Evolutionary conservation across 2,797 vertebrate species (phyloP), one percentile per base, ranked within the genome.

Genomic region (Xerus rutilus): DNA sequence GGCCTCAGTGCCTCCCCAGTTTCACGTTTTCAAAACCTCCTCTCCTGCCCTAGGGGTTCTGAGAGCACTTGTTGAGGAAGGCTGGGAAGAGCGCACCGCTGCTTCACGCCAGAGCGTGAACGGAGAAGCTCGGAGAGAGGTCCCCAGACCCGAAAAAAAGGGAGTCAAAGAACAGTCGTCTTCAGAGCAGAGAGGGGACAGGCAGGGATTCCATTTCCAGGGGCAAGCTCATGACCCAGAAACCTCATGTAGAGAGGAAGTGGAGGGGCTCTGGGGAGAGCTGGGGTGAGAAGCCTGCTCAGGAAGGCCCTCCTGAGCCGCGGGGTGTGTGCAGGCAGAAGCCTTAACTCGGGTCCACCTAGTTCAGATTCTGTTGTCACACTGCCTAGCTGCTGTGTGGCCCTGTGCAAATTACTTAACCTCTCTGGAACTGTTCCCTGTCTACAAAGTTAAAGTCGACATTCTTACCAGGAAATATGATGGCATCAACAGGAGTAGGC

Each of bases 301-400:
- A 9, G 5, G 45, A 23, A 88, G 72, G 28, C 1, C 21, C 12
- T 18, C 17, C 57, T 12, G 21, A 73, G 45, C 35, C 65, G 74
- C n/a, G 3, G 59, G 52, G 10, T 0, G 25, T 52, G 2, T 0
- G 32, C 2, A 8, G 64, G 30, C 1, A 5, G 57, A 28, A 74
- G 32, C 20, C 69, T 47, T n/a, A 25, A 17, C 64, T 89, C 2
- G 0, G 91, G 35, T 89, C 30, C 43, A 54, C 15, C 1, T 5
- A 47, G 72, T 52, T 89, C 35, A 5, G 25, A 25, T 5, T 32
- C 15, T 72, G 72, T 64, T 8, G 54, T 57, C 59, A 59, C 23
- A 23, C 59, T 23, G 59, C 59, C 59, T 32, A 45, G 76, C 43
- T 59, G 39, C 30, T 64, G 23, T 35, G 45, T 39, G 72, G 52